phyloP scores from a whole-genome alignment of 64 coral and sea anemone species.

The Astreopora myriophthalma region DNA sequence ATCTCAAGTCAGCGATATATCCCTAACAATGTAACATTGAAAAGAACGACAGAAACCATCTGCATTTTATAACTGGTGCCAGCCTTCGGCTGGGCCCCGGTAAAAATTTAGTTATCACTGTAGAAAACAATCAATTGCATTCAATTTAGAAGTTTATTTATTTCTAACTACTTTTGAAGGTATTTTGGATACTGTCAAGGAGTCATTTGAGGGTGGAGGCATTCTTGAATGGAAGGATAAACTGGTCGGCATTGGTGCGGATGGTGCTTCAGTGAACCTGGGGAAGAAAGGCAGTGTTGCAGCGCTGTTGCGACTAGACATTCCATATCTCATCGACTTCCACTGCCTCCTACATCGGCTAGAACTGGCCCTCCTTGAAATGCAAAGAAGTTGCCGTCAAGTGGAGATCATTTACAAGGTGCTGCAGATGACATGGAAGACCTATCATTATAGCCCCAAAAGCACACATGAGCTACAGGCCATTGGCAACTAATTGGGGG shows the following conservation, averaged over 20 bases:
- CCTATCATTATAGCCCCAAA: background rate
- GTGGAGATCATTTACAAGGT: background rate
- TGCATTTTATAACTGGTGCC: too few species aligned
- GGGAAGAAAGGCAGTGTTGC: slow-evolving; percentile 35
- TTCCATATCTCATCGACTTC: background rate
- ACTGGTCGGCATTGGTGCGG: slow-evolving; percentile 8
- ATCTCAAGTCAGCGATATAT: too few species aligned
- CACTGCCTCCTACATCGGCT: background rate
- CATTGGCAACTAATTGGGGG: background rate
- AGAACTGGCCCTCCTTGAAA: background rate
- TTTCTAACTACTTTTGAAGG: slow-evolving; percentile 21
- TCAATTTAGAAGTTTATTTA: background rate
- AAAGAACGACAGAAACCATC: too few species aligned
- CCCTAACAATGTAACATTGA: too few species aligned
- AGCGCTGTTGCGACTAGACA: background rate
- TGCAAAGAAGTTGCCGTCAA: background rate
- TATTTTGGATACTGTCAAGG: background rate
- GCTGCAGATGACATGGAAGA: background rate
- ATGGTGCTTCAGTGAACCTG: slow-evolving; percentile 38
- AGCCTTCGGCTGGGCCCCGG: too few species aligned
- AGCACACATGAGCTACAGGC: background rate
- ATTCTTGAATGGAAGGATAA: background rate
- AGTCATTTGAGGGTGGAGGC: background rate
- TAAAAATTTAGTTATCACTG: background rate
- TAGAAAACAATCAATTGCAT: background rate